Evolutionary conservation across 2,888 invertebrate genomes (phyloP), one percentile per base, ranked within the genome.

Genomic region (Lamellibrachia columna): DNA sequence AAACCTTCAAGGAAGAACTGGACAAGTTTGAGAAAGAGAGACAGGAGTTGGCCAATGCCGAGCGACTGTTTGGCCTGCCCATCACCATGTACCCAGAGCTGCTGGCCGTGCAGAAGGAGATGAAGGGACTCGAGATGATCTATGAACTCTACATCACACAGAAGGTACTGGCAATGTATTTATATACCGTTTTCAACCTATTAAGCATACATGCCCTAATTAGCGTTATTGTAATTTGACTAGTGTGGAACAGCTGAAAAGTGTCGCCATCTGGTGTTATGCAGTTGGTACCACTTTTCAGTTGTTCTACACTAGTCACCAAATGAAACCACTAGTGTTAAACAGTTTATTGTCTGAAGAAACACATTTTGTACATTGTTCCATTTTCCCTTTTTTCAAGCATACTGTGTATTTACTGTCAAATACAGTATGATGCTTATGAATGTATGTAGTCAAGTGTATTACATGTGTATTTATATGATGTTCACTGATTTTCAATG

Each of bases 1-100:
- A 98, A 97, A 97, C 97, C 95, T 98, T 97, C 95, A 96, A 96
- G 15, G 97, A 97, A 95, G 97, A 97, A 94, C 98, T 98, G 94
- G 97, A 97, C 3, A 97, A 97, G 90, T 95, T 98, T 11, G 98
- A 98, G 95, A 96, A 96, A 0, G 97, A 97, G 92, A 95, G 98
- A 94, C 97, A 97, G 92, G 97, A 97, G 93, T 96, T 97, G 94
- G 97, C 97, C 6, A 97, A 97, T 93, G 98, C 98, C 0, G 98
- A 99, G 96, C 97, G 98, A 95, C 97, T 99, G 3, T 99, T 99
- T 96, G 98, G 98, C 95, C 98, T 99, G 95, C 98, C 98, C 0
- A 97, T 98, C 92, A 98, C 98, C 0, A 98, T 98, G 96, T 99
- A 98, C 95, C 98, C 98, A 0, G 97, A 98, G 93, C 98, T 98